phyloP scores from a whole-genome alignment of 2,113 vertebrate species.

The Tragulus kanchil region DNA sequence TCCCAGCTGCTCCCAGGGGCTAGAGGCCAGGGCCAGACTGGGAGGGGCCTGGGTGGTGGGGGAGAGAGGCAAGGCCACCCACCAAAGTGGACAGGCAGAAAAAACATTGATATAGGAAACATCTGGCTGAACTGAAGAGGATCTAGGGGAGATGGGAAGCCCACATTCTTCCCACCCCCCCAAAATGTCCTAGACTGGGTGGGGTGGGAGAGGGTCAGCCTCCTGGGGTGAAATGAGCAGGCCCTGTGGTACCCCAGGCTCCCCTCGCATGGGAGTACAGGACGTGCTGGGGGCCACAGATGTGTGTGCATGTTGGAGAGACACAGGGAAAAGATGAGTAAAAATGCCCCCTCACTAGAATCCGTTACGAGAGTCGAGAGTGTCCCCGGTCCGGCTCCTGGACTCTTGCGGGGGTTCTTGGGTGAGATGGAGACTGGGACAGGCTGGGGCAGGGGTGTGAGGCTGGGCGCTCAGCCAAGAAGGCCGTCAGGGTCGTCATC shows the following conservation, averaged over 20 bases:
- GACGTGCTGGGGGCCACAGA: constrained; percentile 8
- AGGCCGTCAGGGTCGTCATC: constrained; percentile 88
- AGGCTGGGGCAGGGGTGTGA: neutral
- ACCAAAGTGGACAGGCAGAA: constrained; percentile 71
- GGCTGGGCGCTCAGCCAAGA: constrained; percentile 73
- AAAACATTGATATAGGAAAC: constrained; percentile 78
- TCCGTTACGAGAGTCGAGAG: constrained; percentile 48
- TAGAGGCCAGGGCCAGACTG: neutral
- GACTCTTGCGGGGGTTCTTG: constrained; percentile 10
- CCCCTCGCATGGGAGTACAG: constrained; percentile 12
- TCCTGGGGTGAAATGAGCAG: constrained; percentile 39
- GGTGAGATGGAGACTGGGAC: neutral
- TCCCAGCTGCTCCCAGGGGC: neutral
- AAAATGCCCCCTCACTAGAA: neutral
- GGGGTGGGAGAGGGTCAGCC: neutral
- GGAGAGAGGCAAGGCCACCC: constrained; percentile 59
- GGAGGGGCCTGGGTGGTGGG: neutral
- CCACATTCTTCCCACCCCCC: neutral
- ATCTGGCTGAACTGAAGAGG: constrained; percentile 73
- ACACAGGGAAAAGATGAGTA: neutral
- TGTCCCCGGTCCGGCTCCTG: constrained; percentile 21
- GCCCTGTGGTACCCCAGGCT: constrained; percentile 7
- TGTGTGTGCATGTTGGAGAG: neutral
- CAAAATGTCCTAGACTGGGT: constrained; percentile 56
- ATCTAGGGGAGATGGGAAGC: constrained; percentile 32